phyloP scores from a whole-genome alignment of 2,888 invertebrate genomes.

The Tiphia femorata region DNA sequence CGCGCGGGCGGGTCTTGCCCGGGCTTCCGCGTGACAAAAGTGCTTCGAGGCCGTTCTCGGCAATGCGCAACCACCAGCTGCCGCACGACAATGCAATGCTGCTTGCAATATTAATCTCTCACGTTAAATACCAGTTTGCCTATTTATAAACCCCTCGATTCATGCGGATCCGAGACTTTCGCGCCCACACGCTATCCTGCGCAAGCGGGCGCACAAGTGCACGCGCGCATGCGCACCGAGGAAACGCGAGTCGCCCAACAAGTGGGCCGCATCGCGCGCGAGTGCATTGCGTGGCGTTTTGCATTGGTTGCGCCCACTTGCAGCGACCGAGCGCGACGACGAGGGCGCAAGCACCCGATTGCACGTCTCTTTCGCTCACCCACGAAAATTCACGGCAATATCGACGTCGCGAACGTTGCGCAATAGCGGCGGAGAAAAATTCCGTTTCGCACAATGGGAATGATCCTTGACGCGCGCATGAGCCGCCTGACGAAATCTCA shows the following conservation, averaged over 20 bases:
- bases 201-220: slow-evolving; percentile 33
- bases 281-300: slow-evolving; percentile 29
- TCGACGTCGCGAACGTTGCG: neutral
- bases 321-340: too few species aligned
- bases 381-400: slow-evolving; percentile 25
- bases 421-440: slow-evolving; percentile 3
- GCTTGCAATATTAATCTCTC: slow-evolving; percentile 37
- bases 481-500: neutral
- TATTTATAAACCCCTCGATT: slow-evolving; percentile 45
- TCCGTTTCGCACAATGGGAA: slow-evolving; percentile 1
- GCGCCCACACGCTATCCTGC: slow-evolving; percentile 30
- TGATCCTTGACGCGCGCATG: neutral
- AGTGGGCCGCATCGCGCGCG: slow-evolving; percentile 29
- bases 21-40: neutral
- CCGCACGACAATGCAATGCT: slow-evolving; percentile 23
- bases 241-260: slow-evolving; percentile 24
- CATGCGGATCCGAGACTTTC: slow-evolving; percentile 28
- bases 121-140: slow-evolving; percentile 43
- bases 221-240: slow-evolving; percentile 23
- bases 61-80: neutral
- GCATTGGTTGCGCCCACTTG: slow-evolving; percentile 36
- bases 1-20: too few species aligned
- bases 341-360: slow-evolving; percentile 11
- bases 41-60: neutral
- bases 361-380: slow-evolving; percentile 22